Percentiles rank a stretch among this genome's conserved stretches.
phyloP scores from a whole-genome alignment of 2,888 invertebrate species.

The Napeogenes sylphis region DNA sequence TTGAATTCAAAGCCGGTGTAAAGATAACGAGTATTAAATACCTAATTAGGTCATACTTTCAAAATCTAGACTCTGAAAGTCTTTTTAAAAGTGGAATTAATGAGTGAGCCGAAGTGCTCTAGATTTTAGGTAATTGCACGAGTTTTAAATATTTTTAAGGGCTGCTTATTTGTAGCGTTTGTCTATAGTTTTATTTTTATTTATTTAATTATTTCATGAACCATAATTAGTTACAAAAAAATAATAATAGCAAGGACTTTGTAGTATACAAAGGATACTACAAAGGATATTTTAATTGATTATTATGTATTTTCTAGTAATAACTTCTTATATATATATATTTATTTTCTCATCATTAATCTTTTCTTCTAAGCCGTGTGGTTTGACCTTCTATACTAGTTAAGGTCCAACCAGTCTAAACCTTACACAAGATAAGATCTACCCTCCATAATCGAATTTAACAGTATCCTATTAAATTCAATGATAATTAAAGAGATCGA shows the following conservation, averaged over 20 bases:
- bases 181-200: no score
- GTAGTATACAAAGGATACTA: no score
- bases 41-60: constrained; percentile 28
- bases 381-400: not conserved
- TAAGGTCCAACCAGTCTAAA: not conserved
- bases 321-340: no score
- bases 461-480: not conserved
- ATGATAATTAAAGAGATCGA: no score
- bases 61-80: not conserved
- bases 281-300: no score
- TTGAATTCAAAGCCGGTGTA: constrained; percentile 14
- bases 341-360: no score
- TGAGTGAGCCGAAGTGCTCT: constrained; percentile 23
- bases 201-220: no score
- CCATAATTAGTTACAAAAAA: no score
- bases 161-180: no score
- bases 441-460: not conserved
- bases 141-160: no score
- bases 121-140: constrained; percentile 8
- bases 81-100: constrained; percentile 24
- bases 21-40: constrained; percentile 14
- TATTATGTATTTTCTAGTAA: no score
- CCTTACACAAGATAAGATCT: not conserved
- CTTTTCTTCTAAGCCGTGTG: not conserved
- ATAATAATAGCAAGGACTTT: no score